Percentiles rank a stretch among this genome's conserved stretches.
Evolutionary conservation across 1,140 invertebrate species (phyloP).

Genomic region (Sipha flava): DNA sequence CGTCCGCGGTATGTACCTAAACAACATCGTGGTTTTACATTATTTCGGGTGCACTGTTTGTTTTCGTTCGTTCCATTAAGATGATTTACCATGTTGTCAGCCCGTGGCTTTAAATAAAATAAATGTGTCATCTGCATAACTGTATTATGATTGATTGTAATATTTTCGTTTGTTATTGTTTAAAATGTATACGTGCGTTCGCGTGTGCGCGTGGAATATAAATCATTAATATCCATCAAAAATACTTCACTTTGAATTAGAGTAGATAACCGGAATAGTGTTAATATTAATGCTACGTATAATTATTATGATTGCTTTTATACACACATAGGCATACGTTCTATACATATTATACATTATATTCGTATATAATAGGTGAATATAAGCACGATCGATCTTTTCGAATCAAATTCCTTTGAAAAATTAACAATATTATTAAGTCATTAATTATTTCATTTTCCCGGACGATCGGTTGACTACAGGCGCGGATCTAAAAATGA

Average conservation of each 20-base stretch:
- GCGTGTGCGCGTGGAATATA: too few species aligned
- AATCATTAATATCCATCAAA: conserved; percentile 28
- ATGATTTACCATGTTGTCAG: conserved; percentile 31
- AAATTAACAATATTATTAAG: neutral
- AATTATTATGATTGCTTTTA: neutral
- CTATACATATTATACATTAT: too few species aligned
- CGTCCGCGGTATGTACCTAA: too few species aligned
- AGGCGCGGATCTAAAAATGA: too few species aligned
- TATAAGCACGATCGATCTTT: neutral
- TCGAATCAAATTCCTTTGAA: neutral
- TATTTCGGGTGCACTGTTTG: conserved; percentile 6
- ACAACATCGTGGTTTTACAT: conserved; percentile 2
- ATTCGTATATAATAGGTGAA: too few species aligned
- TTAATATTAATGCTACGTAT: neutral
- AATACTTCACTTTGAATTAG: conserved; percentile 19
- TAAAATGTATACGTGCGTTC: neutral
- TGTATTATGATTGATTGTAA: conserved; percentile 30
- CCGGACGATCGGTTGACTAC: neutral
- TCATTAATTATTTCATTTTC: neutral
- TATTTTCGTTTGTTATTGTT: conserved; percentile 27
- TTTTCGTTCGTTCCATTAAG: conserved; percentile 28
- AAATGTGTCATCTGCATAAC: conserved; percentile 23
- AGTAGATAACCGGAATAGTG: neutral
- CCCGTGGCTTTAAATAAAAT: conserved; percentile 28
- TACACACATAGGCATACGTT: too few species aligned